Conservation (phyloP, 2,888 invertebrate genomes). For the Andrena dorsata region DNA sequence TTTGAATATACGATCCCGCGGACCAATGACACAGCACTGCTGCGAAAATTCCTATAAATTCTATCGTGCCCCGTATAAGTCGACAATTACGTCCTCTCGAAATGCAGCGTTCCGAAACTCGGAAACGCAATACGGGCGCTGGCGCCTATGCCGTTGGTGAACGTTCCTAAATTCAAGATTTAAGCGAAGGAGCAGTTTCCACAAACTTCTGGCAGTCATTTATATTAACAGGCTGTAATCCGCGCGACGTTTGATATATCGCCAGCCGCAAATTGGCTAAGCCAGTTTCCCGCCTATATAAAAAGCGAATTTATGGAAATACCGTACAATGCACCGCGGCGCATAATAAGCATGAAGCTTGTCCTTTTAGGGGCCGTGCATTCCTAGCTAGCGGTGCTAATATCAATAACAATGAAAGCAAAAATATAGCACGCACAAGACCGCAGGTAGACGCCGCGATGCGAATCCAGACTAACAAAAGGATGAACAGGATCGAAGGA, state of each 20-base stretch:
- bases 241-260: conserved; percentile 37
- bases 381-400: conserved; percentile 45
- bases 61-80: not conserved
- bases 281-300: conserved; percentile 34
- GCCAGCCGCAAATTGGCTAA: conserved; percentile 39
- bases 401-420: conserved; percentile 63
- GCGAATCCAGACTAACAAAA: conserved; percentile 45
- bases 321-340: conserved; percentile 18
- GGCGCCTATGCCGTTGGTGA: not conserved
- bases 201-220: conserved; percentile 38
- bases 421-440: conserved; percentile 32
- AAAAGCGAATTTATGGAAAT: conserved; percentile 59
- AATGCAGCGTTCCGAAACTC: conserved; percentile 25
- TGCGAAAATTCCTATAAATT: conserved; percentile 38
- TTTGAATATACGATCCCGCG: not conserved
- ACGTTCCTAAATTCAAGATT: conserved; percentile 38
- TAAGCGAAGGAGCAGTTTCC: conserved; percentile 25
- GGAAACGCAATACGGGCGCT: not conserved
- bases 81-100: conserved; percentile 28
- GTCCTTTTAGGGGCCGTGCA: conserved; percentile 14
- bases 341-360: conserved; percentile 29
- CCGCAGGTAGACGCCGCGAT: conserved; percentile 51
- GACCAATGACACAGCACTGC: not conserved
- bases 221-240: conserved; percentile 49
- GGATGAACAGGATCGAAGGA: conserved; percentile 47